Evolutionary conservation across 1,140 invertebrate species (phyloP).

Genomic region (Drosophila littoralis): DNA sequence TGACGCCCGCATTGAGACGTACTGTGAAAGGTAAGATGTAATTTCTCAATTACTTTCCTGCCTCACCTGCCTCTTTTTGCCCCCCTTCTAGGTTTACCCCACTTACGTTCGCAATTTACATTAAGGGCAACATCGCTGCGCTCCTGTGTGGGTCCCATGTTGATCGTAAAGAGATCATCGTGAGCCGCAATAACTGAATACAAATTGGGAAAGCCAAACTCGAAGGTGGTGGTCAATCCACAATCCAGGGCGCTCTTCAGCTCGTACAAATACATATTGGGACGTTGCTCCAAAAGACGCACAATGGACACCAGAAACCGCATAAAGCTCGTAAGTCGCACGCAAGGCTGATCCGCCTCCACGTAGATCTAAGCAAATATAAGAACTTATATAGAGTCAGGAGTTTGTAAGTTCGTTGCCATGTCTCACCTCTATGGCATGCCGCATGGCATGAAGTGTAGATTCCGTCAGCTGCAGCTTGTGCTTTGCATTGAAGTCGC

Average conservation of each 20-base stretch:
- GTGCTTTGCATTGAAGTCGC: constrained; percentile 61
- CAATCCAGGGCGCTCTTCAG: constrained; percentile 65
- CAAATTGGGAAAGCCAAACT: constrained; percentile 84
- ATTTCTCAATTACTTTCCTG: background rate
- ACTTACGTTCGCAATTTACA: constrained; percentile 68
- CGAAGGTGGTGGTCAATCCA: constrained; percentile 63
- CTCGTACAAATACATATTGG: constrained; percentile 65
- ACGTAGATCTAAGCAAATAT: constrained; percentile 46
- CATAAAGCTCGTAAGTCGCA: constrained; percentile 71
- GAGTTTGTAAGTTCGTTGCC: too few relatives aligned
- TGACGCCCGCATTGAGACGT: constrained; percentile 31
- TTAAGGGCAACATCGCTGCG: constrained; percentile 65
- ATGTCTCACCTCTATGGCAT: constrained; percentile 67
- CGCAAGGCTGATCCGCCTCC: constrained; percentile 44
- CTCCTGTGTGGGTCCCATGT: constrained; percentile 64
- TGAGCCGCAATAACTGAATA: constrained; percentile 85
- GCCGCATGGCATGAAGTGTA: constrained; percentile 70
- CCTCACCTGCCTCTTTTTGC: background rate
- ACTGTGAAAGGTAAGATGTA: constrained; percentile 27
- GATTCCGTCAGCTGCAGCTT: constrained; percentile 55
- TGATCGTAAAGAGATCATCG: constrained; percentile 85
- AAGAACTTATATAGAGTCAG: background rate
- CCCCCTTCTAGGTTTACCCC: background rate
- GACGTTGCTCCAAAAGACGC: constrained; percentile 64
- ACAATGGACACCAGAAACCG: constrained; percentile 70